Base-by-base conservation (phyloP, 2,113 vertebrate genomes). In the Brachyhypopomus occidentalis region DNA sequence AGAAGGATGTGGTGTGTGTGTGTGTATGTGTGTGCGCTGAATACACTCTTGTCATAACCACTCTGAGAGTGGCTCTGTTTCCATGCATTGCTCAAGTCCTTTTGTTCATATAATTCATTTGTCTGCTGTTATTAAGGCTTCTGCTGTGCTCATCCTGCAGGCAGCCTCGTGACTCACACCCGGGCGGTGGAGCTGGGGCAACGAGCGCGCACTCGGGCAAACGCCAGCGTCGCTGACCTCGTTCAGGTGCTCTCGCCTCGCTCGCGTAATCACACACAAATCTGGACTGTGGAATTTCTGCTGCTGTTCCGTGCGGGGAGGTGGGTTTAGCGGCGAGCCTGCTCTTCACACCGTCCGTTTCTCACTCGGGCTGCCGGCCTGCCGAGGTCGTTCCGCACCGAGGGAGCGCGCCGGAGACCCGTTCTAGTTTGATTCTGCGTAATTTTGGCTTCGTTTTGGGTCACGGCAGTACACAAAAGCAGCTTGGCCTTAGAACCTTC, bases 221-320 rank as follows among this genome's bases (percentile, higher is more conserved):
- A 55, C 23, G 11, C n/a, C 45, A 27, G 48, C 5, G 17, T 58
- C 16, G 22, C 19, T 56, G 45, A 3, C 1, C 8, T 34, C 5
- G 2, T 70, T 36, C 52, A 41, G 48, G 4, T 56, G 27, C 25
- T 5, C 5, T 36, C 17, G 19, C 11, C 7, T 67, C 45, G 1
- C 27, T 36, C 41, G 6, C 9, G 6, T 30, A 58, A 38, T 17
- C 17, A 17, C 17, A 3, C n/a, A 36, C 1, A 0, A 0, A 22
- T n/a, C 27, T 36, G 20, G 2, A 52, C 9, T 0, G 16, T 11
- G 0, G 19, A 11, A 41, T 58, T 59, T 17, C 36, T 2, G 11
- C 12, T 69, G 70, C 58, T 38, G 69, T 52, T 82, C 17, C 69
- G 19, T 56, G 70, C 64, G 52, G 30, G 9, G 14, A 55, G 70